Conservation (phyloP, 1,140 invertebrate species). For the Solen grandis region DNA sequence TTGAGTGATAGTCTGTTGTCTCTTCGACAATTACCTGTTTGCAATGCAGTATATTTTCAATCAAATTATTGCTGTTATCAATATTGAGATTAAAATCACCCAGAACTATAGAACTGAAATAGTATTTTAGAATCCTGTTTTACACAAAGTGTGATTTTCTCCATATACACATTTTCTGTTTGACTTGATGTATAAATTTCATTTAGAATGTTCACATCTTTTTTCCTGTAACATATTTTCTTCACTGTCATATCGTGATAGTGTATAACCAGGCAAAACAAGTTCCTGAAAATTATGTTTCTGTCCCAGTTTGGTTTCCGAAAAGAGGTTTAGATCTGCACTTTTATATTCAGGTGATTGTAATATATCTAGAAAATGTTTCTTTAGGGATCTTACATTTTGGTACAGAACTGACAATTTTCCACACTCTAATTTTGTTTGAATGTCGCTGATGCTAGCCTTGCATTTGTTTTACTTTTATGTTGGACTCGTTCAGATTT, state of each 20-base stretch:
- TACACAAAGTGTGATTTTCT: background rate
- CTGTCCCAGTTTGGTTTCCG: background rate
- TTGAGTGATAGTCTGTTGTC: background rate
- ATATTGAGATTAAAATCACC: background rate
- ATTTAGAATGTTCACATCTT: background rate
- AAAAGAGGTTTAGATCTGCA: background rate
- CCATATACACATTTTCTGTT: background rate
- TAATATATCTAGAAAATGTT: background rate
- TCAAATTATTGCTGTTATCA: too few relatives aligned
- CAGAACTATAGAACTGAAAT: background rate
- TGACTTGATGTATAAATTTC: too few relatives aligned
- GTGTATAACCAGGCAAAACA: background rate
- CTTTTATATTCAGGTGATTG: too few relatives aligned
- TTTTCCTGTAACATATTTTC: background rate
- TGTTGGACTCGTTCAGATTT: background rate
- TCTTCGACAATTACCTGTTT: too few relatives aligned
- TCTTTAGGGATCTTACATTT: background rate
- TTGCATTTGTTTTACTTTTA: background rate
- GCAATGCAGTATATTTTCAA: background rate
- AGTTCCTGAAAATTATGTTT: background rate
- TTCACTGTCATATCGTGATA: background rate
- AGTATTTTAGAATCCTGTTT: background rate
- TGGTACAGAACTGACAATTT: background rate
- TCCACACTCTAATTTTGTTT: background rate
- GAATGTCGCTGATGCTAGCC: slow-evolving; percentile 6